A percentile compares a stretch with the other conserved stretches of the same genome.
Evolutionary conservation across 2,888 invertebrate genomes (phyloP).

Genomic region (Campoplex capitator): DNA sequence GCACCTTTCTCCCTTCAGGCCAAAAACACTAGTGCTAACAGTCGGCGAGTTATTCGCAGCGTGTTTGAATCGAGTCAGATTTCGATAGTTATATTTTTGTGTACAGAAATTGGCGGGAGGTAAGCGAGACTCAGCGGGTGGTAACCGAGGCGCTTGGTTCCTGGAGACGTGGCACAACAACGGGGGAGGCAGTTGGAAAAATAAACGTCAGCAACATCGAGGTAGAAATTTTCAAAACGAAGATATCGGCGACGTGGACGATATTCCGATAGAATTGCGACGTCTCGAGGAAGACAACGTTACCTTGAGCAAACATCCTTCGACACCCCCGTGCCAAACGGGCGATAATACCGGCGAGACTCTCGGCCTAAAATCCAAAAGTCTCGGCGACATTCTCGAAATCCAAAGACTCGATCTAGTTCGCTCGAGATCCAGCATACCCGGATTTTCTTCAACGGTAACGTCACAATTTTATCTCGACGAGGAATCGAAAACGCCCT

Average conservation of each 20-base stretch:
- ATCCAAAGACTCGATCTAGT: conserved; percentile 90
- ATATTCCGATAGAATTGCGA: conserved; percentile 94
- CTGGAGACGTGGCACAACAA: conserved; percentile 93
- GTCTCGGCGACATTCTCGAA: conserved; percentile 93
- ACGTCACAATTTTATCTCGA: conserved; percentile 77
- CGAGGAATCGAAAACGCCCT: conserved; percentile 72
- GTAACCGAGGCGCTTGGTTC: conserved; percentile 90
- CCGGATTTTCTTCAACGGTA: conserved; percentile 86
- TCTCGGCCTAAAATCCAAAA: conserved; percentile 91
- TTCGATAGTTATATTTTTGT: not conserved
- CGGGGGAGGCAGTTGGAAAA: conserved; percentile 65
- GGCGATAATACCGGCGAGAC: not conserved
- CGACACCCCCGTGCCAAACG: not conserved
- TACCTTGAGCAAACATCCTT: conserved; percentile 70
- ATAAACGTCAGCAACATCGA: conserved; percentile 61
- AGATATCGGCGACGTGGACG: conserved; percentile 88
- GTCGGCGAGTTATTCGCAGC: not conserved
- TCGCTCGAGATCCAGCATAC: conserved; percentile 91
- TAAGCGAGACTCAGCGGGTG: conserved; percentile 86
- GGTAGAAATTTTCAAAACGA: conserved; percentile 69
- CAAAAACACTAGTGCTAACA: not conserved
- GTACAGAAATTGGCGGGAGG: conserved; percentile 91
- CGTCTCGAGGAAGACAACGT: conserved; percentile 89
- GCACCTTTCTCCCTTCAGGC: conserved; percentile 30
- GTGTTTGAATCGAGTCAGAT: not conserved